Evolutionary conservation across 2,113 vertebrate species (phyloP).

Genomic region (Otis tarda): DNA sequence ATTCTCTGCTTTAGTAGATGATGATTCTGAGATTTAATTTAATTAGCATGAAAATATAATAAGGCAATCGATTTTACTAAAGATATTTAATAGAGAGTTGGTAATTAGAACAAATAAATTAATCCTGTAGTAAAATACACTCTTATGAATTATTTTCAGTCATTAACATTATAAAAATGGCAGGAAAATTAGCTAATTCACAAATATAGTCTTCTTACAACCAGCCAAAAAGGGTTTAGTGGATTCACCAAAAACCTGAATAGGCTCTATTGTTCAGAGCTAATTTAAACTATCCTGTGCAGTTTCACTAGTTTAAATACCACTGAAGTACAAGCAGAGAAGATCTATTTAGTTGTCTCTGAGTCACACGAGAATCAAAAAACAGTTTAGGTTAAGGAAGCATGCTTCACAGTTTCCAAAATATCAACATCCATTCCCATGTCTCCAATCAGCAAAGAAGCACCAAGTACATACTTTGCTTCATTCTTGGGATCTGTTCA

Average conservation of each 20-base stretch:
- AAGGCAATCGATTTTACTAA: neutral
- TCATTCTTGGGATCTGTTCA: slow-evolving; percentile 1
- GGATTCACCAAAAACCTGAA: slow-evolving; percentile 39
- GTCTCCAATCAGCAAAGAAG: neutral
- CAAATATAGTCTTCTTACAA: neutral
- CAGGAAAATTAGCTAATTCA: neutral
- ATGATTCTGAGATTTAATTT: neutral
- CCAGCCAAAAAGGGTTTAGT: neutral
- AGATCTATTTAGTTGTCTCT: neutral
- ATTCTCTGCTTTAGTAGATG: neutral
- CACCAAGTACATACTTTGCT: neutral
- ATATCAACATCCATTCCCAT: neutral
- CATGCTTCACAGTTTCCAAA: neutral
- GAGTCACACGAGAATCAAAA: neutral
- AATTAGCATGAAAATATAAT: neutral
- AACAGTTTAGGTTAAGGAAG: neutral
- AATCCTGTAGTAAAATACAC: neutral
- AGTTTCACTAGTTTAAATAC: slow-evolving; percentile 23
- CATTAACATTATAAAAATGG: neutral
- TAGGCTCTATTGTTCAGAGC: slow-evolving; percentile 35
- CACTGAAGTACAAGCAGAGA: neutral
- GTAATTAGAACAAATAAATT: neutral
- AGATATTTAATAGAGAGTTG: neutral
- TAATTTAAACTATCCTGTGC: slow-evolving; percentile 56
- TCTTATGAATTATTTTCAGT: neutral